Base-by-base conservation (phyloP, 2,888 invertebrate genomes). In the Orthosia cruda region DNA sequence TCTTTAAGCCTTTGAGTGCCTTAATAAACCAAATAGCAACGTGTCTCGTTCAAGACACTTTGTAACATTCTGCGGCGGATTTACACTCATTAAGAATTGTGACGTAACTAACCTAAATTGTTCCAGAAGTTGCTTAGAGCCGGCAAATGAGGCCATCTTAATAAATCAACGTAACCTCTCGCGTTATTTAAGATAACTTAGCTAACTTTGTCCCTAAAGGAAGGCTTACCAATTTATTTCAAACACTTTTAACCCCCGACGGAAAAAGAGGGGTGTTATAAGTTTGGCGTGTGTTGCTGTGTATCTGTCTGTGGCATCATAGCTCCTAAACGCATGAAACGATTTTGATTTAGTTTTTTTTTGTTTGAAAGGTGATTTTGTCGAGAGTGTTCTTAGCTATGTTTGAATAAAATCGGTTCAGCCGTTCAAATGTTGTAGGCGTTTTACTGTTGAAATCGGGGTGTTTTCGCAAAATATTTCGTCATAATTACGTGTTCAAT, bases 101-200 rank as follows among this genome's bases (percentile, higher is more conserved):
- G 55, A 57, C 64, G 32, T 68, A 18, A 67, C 59, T 65, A 64
- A 73, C 23, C 59, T 18, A 26, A 84, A 80, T 81, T 80, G 63
- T 84, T 81, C 63, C 45, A 57, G 59, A 71, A 74, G n/a, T 73
- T 57, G 57, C 69, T 68, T 67, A 65, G 47, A 54, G 50, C 32
- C 66, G 3, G 64, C 50, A 50, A 79, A 72, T 57, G 49, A 49
- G 45, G 18, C 32, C 55, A 66, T 70, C 64, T 67, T 74, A 69
- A 75, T 83, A 86, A 83, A 73, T 86, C 64, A 86, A 76, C 69
- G 18, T 69, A 70, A 77, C 74, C 68, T 77, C 77, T 66, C 69
- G 74, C 62, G 65, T 63, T 71, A 76, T 65, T 72, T 62, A 59
- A 52, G 64, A 77, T 77, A 76, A 71, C 58, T 78, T 75, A 59